Evolutionary conservation across 2,113 vertebrate genomes (phyloP).

Genomic region (Pollimyrus isidori): DNA sequence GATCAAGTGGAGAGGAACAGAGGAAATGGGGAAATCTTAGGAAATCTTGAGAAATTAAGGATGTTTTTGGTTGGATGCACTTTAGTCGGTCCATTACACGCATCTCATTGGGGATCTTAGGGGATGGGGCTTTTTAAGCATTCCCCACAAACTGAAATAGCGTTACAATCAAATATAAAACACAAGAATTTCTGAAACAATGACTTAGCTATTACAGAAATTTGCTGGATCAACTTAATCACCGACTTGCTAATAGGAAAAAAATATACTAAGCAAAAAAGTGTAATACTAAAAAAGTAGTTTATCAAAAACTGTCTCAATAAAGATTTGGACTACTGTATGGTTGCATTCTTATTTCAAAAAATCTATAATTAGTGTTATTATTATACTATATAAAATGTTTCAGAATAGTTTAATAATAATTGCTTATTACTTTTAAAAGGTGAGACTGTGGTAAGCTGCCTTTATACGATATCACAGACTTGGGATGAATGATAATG

Average conservation of each 20-base stretch:
- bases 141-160: not conserved
- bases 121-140: not conserved
- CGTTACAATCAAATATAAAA: not conserved
- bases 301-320: not conserved
- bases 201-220: not conserved
- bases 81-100: not conserved
- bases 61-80: not conserved
- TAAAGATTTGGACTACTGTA: not conserved
- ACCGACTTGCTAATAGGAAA: not conserved
- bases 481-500: not conserved
- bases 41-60: not conserved
- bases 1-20: not conserved
- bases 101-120: not conserved
- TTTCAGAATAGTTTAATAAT: not conserved
- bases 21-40: not conserved
- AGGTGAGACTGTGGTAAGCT: not conserved
- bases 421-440: not conserved
- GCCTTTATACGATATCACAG: not conserved
- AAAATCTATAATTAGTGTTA: not conserved
- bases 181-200: not conserved
- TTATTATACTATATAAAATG: not conserved
- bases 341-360: not conserved
- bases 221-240: not conserved
- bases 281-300: not conserved
- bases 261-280: not conserved